Evolutionary conservation across 2,113 vertebrate genomes (phyloP).

Genomic region (Tauraco erythrolophus): DNA sequence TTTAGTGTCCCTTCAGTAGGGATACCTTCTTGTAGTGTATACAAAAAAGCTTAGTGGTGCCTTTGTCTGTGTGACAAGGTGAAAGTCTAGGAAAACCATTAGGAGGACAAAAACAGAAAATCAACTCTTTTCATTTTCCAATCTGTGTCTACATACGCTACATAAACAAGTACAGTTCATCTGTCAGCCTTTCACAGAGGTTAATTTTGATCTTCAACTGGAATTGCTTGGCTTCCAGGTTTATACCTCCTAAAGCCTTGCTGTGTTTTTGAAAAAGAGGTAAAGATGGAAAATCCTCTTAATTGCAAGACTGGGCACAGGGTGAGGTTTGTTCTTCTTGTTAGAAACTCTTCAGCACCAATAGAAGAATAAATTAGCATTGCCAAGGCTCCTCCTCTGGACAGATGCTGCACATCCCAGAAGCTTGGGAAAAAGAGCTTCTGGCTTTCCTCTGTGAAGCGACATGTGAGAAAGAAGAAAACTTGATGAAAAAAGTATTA

Average conservation of each 20-base stretch:
- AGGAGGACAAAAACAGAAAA: background rate
- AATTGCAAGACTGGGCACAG: background rate
- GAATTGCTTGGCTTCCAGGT: background rate
- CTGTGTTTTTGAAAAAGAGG: background rate
- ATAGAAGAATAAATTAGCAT: accelerated
- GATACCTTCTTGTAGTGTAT: background rate
- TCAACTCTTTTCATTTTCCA: background rate
- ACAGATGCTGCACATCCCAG: background rate
- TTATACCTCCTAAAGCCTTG: background rate
- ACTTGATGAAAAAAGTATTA: background rate
- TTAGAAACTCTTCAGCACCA: background rate
- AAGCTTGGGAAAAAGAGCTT: background rate
- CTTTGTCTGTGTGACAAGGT: background rate
- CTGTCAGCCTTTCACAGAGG: background rate
- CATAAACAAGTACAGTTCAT: background rate
- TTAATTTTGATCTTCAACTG: background rate
- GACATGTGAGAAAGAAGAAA: background rate
- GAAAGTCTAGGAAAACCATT: background rate
- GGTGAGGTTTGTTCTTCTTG: background rate
- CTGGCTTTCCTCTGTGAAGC: background rate
- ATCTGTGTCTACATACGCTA: background rate
- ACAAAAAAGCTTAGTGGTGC: background rate
- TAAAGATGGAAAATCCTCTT: background rate
- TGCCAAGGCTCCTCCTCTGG: background rate
- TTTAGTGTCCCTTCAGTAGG: background rate